A percentile compares a stretch with the other conserved stretches of the same genome.
These are phyloP conservation scores for Arbacia lixula DNA, from an alignment of 53 echinoderm and acorn worm species.

Conservation along the genomic window DNA sequence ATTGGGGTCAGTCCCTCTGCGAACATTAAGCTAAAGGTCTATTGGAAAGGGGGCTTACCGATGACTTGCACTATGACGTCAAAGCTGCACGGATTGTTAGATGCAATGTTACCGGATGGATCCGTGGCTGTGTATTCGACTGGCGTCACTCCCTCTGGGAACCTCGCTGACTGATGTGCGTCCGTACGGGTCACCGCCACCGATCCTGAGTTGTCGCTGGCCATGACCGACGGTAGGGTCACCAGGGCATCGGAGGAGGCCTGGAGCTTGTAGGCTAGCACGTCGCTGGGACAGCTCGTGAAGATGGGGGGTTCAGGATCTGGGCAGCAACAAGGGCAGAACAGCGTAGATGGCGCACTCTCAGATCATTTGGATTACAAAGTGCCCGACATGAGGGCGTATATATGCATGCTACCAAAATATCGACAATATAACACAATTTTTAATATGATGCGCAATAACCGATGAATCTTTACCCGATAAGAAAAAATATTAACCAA, in stretches of 20 bases:
- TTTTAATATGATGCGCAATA: too few species aligned
- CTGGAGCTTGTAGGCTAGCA: background rate
- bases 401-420: too few species aligned
- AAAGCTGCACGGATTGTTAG: background rate
- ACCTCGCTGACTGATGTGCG: background rate
- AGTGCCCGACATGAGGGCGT: too few species aligned
- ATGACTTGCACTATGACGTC: slow-evolving; percentile 4
- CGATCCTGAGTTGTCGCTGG: slow-evolving; percentile 14
- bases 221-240: background rate
- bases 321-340: background rate
- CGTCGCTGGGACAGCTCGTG: slow-evolving; percentile 1
- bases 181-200: background rate
- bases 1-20: too few species aligned
- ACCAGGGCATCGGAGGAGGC: background rate
- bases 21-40: too few species aligned
- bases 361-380: too few species aligned
- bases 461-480: too few species aligned
- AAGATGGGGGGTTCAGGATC: background rate
- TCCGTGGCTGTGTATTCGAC: slow-evolving; percentile 9
- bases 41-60: background rate
- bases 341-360: too few species aligned
- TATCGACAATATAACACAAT: too few species aligned
- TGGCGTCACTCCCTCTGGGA: background rate
- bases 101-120: background rate
- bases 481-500: too few species aligned